Evolutionary conservation across 2,888 invertebrate genomes (phyloP).

Genomic region (Phengaris arion): DNA sequence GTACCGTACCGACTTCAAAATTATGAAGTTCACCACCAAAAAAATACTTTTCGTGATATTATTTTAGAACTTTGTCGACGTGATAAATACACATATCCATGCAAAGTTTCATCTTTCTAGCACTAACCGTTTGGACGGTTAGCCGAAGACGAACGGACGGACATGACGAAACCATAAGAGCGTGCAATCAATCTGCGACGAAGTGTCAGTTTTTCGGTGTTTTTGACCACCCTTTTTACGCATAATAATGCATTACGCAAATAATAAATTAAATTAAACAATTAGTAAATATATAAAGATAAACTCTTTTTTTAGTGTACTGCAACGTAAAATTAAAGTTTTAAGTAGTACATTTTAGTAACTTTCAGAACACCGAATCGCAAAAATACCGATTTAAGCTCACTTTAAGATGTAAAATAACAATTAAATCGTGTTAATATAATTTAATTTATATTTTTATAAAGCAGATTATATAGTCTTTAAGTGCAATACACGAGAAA

Average conservation of each 20-base stretch:
- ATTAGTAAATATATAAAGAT: neutral
- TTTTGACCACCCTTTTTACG: neutral
- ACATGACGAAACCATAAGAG: neutral
- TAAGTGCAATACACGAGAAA: neutral
- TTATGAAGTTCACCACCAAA: too few species aligned
- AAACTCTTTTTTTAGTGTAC: neutral
- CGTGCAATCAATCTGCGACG: neutral
- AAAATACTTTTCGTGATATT: too few species aligned
- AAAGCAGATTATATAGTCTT: neutral
- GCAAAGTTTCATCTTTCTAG: too few species aligned
- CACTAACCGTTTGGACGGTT: too few species aligned
- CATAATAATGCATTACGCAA: too few species aligned
- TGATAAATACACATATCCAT: too few species aligned
- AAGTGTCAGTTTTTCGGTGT: neutral
- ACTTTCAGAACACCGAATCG: neutral
- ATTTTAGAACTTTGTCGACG: too few species aligned
- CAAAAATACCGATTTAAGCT: neutral
- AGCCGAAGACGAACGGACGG: too few species aligned
- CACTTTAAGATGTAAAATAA: neutral
- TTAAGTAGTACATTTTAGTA: neutral
- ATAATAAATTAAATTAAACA: neutral
- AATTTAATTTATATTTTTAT: neutral
- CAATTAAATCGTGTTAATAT: neutral
- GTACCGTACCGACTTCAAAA: too few species aligned
- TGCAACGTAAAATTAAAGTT: too few species aligned